A percentile compares a stretch with the other conserved stretches of the same genome.
phyloP scores from a whole-genome alignment of 2,888 invertebrate species.

The Pammene fasciana region DNA sequence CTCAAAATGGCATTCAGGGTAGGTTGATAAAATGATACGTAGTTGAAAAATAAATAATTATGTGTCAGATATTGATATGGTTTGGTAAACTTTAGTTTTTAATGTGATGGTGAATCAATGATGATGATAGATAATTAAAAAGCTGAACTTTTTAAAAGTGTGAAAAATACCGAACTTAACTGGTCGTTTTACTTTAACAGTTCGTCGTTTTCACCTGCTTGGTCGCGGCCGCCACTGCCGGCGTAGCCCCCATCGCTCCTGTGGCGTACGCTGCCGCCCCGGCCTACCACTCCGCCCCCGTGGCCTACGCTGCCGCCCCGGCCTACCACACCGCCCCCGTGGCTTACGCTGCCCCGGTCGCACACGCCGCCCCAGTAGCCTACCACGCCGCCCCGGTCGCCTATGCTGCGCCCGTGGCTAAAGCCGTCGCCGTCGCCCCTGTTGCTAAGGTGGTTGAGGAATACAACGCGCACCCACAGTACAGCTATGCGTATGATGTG shows the following conservation, averaged over 20 bases:
- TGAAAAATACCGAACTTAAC: neutral
- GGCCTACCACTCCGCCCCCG: conserved; percentile 51
- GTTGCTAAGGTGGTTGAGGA: conserved; percentile 51
- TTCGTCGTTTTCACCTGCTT: conserved; percentile 49
- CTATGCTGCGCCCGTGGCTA: conserved; percentile 49
- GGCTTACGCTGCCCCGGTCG: conserved; percentile 55
- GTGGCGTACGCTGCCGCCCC: conserved; percentile 63
- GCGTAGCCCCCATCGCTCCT: conserved; percentile 42
- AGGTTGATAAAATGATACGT: conserved; percentile 40
- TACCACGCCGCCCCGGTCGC: conserved; percentile 52
- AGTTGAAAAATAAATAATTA: neutral
- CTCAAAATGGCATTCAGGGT: conserved; percentile 74
- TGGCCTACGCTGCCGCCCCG: conserved; percentile 65
- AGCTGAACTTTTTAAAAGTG: too few species aligned
- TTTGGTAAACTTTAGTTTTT: neutral
- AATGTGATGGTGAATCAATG: too few species aligned
- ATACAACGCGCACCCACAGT: conserved; percentile 62
- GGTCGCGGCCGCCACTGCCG: conserved; percentile 46
- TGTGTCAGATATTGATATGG: neutral
- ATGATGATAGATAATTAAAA: too few species aligned
- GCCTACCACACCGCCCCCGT: too few species aligned
- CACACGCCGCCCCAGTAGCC: conserved; percentile 57
- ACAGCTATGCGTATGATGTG: conserved; percentile 77
- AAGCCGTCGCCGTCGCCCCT: conserved; percentile 47
- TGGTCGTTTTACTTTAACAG: conserved; percentile 24